Percentiles rank a stretch among this genome's conserved stretches.
These are phyloP conservation scores for Syrista parreyssii DNA, from an alignment of 2,888 invertebrate genomes.

Conservation along the genomic window DNA sequence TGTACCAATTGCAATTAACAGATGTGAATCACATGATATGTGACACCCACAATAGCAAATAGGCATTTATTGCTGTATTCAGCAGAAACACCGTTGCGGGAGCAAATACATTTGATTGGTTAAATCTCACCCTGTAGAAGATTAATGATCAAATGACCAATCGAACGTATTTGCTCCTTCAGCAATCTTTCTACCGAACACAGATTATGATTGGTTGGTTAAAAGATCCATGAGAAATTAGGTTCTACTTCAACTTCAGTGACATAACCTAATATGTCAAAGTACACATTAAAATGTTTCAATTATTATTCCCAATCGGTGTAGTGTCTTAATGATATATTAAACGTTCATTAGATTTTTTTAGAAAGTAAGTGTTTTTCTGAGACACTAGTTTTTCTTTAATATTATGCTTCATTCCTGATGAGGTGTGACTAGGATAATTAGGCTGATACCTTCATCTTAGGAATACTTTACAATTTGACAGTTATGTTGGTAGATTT, in stretches of 20 bases:
- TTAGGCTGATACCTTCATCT: neutral
- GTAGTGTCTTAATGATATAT: neutral
- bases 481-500: neutral
- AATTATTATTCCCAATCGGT: neutral
- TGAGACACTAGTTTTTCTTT: neutral
- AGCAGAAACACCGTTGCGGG: too few species aligned
- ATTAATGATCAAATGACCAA: too few species aligned
- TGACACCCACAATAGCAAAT: too few species aligned
- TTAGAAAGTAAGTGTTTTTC: neutral
- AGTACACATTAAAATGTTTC: neutral
- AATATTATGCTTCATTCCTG: neutral
- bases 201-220: neutral
- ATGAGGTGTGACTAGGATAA: neutral
- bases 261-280: neutral
- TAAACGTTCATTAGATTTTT: neutral
- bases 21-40: too few species aligned
- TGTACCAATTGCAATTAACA: too few species aligned
- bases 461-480: neutral
- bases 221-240: too few species aligned
- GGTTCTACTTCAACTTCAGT: neutral
- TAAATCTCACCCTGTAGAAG: too few species aligned
- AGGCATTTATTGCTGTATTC: too few species aligned
- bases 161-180: too few species aligned
- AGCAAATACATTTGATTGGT: too few species aligned
- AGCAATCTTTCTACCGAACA: too few species aligned